phyloP scores from a whole-genome alignment of 1,140 invertebrate genomes.

The Gryllus bimaculatus region DNA sequence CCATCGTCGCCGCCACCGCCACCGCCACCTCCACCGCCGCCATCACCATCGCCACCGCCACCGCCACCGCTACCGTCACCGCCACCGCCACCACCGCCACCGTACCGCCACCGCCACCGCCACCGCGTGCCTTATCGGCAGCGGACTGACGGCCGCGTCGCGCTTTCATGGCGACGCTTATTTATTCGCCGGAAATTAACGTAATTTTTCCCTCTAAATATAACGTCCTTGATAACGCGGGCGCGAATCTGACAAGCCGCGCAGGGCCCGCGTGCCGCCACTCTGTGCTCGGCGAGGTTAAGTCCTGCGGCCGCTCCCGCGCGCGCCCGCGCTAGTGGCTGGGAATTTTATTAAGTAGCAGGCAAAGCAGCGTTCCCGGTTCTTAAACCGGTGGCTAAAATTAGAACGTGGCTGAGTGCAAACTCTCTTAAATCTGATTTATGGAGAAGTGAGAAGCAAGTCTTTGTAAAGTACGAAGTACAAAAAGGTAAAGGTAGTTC shows the following conservation, averaged over 20 bases:
- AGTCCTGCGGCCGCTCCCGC: no score
- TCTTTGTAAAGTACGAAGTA: neutral
- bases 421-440: neutral
- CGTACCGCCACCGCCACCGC: no score
- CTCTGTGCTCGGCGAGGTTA: neutral
- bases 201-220: conserved; percentile 2
- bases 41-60: no score
- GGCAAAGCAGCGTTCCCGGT: neutral
- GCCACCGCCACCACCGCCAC: no score
- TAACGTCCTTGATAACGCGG: neutral
- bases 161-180: neutral
- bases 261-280: neutral
- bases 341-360: neutral
- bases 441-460: neutral
- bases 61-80: no score
- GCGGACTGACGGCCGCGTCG: neutral
- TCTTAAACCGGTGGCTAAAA: neutral
- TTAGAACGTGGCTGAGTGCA: neutral
- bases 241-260: neutral
- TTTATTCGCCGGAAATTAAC: neutral
- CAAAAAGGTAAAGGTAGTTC: neutral
- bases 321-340: no score
- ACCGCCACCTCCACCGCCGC: no score
- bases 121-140: neutral
- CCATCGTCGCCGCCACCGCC: no score